A percentile compares a stretch with the other conserved stretches of the same genome.
These are phyloP conservation scores for Chiloscyllium punctatum DNA, from an alignment of 2,797 vertebrate genomes.

Conservation along the genomic window DNA sequence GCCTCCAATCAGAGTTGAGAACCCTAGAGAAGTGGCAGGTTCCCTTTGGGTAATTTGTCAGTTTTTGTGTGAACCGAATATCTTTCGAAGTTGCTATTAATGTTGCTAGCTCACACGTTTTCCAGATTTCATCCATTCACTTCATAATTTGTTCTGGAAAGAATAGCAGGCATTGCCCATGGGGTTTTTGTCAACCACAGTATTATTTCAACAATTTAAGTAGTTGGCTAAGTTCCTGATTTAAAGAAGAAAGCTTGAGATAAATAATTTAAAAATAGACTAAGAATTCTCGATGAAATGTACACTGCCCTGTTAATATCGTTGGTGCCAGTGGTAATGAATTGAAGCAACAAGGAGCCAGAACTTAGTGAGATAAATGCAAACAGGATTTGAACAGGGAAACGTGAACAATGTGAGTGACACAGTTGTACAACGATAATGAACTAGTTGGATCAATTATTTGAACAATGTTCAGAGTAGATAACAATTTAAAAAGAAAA, in stretches of 20 bases:
- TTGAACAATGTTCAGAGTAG: neutral
- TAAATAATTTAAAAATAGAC: neutral
- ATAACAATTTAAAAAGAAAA: neutral
- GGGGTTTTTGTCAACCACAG: neutral
- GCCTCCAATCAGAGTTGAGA: neutral
- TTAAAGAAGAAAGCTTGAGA: too few relatives aligned
- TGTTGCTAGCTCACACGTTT: neutral
- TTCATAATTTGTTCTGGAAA: neutral
- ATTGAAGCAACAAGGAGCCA: neutral
- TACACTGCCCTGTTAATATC: neutral
- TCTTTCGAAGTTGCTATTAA: neutral
- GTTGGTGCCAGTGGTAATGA: neutral
- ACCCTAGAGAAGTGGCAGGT: neutral
- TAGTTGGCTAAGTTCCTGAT: neutral
- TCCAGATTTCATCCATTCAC: neutral
- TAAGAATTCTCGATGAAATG: neutral
- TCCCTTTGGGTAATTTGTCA: neutral
- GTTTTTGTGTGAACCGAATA: neutral
- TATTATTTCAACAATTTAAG: neutral
- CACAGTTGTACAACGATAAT: slow-evolving; percentile 6
- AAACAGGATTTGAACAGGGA: slow-evolving; percentile 7
- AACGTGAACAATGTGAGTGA: neutral
- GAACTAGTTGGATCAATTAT: neutral
- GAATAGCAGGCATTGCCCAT: neutral
- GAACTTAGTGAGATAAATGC: neutral